Evolutionary conservation across 2,113 vertebrate genomes (phyloP).

Genomic region (Hyaena hyaena): DNA sequence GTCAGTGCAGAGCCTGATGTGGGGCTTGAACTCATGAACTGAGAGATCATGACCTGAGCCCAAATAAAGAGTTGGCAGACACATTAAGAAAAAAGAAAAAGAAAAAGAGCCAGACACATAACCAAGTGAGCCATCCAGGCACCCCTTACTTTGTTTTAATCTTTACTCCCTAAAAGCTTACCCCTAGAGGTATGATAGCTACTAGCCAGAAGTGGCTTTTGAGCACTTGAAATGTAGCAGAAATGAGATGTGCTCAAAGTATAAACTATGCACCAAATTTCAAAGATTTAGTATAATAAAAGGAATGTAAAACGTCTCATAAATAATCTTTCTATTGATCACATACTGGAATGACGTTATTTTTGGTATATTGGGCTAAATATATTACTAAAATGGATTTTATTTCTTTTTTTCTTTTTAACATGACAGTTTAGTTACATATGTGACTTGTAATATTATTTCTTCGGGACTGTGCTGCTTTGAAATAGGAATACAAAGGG

Average conservation of each 20-base stretch:
- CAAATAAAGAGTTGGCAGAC: too few species aligned
- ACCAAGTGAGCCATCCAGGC: too few species aligned
- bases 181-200: neutral
- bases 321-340: neutral
- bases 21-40: too few species aligned
- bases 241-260: neutral
- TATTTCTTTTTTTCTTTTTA: conserved; percentile 24
- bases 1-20: too few species aligned
- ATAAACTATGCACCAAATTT: neutral
- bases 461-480: conserved; percentile 22
- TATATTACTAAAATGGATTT: neutral
- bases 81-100: too few species aligned
- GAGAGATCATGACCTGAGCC: too few species aligned
- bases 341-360: neutral
- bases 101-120: too few species aligned
- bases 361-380: neutral
- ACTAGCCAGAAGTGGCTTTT: neutral
- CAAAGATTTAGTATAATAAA: neutral
- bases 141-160: conserved; percentile 20
- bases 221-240: neutral
- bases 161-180: neutral
- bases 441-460: neutral
- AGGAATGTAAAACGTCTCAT: neutral
- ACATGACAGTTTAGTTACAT: neutral
- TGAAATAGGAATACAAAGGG: conserved; percentile 25